Conservation (phyloP, 2,888 invertebrate genomes). For the Xestia rhomboidea region DNA sequence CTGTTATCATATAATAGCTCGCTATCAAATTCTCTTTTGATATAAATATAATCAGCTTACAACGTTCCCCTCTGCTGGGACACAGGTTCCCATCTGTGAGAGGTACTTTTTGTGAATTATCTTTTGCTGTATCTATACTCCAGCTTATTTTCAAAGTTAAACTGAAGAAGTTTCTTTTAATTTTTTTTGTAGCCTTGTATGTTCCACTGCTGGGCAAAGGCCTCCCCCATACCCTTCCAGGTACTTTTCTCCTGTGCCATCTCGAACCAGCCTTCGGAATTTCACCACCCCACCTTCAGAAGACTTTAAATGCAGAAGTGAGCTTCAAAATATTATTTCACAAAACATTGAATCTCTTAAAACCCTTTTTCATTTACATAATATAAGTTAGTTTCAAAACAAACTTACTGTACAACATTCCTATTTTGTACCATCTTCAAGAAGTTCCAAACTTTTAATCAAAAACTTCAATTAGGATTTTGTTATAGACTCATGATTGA, state of each 20-base stretch:
- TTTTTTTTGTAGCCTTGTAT: not conserved
- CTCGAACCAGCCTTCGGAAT: not conserved
- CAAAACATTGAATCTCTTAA: too few relatives aligned
- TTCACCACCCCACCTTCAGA: not conserved
- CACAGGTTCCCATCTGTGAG: not conserved
- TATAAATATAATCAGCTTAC: not conserved
- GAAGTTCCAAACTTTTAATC: constrained; percentile 27
- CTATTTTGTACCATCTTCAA: not conserved
- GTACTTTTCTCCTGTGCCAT: not conserved
- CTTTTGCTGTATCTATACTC: not conserved
- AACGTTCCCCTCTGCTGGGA: not conserved
- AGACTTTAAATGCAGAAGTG: not conserved
- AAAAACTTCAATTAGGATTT: constrained; percentile 31
- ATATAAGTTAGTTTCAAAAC: not conserved
- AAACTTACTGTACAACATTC: not conserved
- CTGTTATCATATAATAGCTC: too few relatives aligned
- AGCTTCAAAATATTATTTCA: constrained; percentile 1
- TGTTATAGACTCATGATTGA: constrained; percentile 38
- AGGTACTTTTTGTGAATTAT: not conserved
- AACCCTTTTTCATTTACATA: constrained; percentile 3
- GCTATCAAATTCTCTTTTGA: too few relatives aligned
- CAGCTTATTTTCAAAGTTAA: too few relatives aligned
- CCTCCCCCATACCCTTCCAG: not conserved
- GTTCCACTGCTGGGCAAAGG: not conserved
- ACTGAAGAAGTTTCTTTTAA: not conserved